Evolutionary conservation across 2,888 invertebrate species (phyloP).

Genomic region (Morpho helenor): DNA sequence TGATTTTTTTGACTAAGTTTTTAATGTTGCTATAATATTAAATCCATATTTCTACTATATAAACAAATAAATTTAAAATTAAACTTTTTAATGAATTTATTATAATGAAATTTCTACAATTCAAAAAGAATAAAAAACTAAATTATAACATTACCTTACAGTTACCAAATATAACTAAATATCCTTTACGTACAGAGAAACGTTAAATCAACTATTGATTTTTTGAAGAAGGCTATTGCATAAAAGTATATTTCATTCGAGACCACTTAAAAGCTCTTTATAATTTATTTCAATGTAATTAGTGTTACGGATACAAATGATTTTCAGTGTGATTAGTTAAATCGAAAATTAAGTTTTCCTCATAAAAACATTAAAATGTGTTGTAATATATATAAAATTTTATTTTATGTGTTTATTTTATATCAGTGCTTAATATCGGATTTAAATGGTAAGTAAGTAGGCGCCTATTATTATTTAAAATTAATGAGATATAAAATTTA

Average conservation of each 20-base stretch:
- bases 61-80: not conserved
- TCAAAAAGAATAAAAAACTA: not conserved
- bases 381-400: conserved; percentile 24
- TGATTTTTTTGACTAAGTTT: conserved; percentile 31
- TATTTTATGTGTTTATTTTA: conserved; percentile 35
- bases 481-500: not conserved
- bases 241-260: conserved; percentile 30
- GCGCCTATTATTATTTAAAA: not conserved
- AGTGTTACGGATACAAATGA: not conserved
- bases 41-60: conserved; percentile 18
- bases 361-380: not conserved
- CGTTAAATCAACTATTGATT: conserved; percentile 31
- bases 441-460: conserved; percentile 33
- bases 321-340: conserved; percentile 4
- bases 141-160: not conserved
- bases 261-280: conserved; percentile 24
- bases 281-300: no score
- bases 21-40: conserved; percentile 21
- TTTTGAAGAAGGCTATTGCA: conserved; percentile 33
- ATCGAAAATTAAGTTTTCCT: not conserved
- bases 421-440: conserved; percentile 32
- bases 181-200: conserved; percentile 28
- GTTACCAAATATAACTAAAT: not conserved
- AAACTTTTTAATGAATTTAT: no score
- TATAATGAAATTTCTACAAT: not conserved